Evolutionary conservation across 2,888 invertebrate species (phyloP), one percentile per base, ranked within the genome.

Genomic region (Andrena praecox): DNA sequence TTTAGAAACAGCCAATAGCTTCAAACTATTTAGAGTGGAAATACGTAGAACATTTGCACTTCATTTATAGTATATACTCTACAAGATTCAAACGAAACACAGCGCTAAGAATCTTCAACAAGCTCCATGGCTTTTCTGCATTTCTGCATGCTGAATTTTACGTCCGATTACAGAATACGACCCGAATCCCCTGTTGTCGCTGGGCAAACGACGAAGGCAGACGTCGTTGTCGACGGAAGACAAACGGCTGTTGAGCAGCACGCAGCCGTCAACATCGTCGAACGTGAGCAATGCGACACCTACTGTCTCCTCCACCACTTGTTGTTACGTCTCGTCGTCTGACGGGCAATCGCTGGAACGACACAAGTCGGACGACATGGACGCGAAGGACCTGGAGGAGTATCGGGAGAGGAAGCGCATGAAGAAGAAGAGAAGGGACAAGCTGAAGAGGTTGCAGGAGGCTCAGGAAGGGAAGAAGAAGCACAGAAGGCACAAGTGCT

Each of bases 161-260:
- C 2, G 2, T 85, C 68, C 12, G 84, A 87, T 95, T 95, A 6
- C 95, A 97, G 98, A 97, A 94, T 97, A 97, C 91, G 97, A 98
- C 94, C 96, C 96, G 1, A 97, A 98, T 93, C 97, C 98, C 4
- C 93, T 98, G 24, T 95, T 97, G 87, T 96, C 97, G 7, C 94
- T 97, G 80, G 96, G 97, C 42, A 97, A 97, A 93, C 95, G 97
- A 87, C 96, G 97, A 91, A 95, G 97, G 85, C 96, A 97, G 80
- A 96, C 96, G 4, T 97, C 97, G 20, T 95, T 95, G 0, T 94
- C 95, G 63, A 95, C 95, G 56, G 96, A 96, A 86, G 96, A 96
- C n/a, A 96, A 95, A 77, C 90, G 91, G 20, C 85, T 87, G 4
- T 67, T 85, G 4, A 80, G 62, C 42, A 86, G 78, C 27, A 63